These are phyloP conservation scores for Parazoanthus swiftii DNA, from an alignment of 92 coral and sea anemone genomes.

Conservation along the genomic window DNA sequence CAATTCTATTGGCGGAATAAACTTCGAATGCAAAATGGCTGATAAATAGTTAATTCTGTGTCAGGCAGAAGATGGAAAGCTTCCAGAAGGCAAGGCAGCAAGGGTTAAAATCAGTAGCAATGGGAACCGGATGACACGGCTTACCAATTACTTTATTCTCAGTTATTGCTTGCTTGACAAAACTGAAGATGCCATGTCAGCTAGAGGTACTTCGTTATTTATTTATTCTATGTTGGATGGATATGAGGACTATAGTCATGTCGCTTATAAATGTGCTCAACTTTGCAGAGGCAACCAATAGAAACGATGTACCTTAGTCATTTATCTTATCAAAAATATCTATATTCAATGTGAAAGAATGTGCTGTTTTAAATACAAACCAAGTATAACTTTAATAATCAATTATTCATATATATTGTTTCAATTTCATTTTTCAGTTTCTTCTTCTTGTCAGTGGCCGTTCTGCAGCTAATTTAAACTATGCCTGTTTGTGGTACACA, in stretches of 20 bases:
- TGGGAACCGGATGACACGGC: background rate
- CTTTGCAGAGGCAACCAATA: constrained; percentile 1
- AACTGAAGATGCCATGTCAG: constrained; percentile 42
- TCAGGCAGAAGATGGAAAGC: too few relatives aligned
- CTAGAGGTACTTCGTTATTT: constrained; percentile 46
- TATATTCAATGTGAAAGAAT: constrained; percentile 22
- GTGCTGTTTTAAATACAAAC: constrained; percentile 15
- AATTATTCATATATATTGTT: constrained; percentile 6
- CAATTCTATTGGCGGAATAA: too few relatives aligned
- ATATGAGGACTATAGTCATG: constrained; percentile 1
- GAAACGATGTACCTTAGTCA: constrained; percentile 11
- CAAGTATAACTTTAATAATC: constrained; percentile 6
- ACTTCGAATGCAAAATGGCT: too few relatives aligned
- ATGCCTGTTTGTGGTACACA: constrained; percentile 50
- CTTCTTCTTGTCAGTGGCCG: constrained; percentile 48
- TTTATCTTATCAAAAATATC: constrained; percentile 15
- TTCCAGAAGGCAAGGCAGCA: too few relatives aligned
- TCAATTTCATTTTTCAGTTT: constrained; percentile 36
- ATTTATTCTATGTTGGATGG: constrained; percentile 5
- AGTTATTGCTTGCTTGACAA: constrained; percentile 50
- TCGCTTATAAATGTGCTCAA: background rate
- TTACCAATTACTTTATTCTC: constrained; percentile 47
- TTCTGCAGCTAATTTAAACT: constrained; percentile 43
- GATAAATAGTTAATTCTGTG: too few relatives aligned
- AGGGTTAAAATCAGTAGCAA: too few relatives aligned